Evolutionary conservation across 2,797 vertebrate genomes (phyloP).

Genomic region (Acanthurus leucopareius): DNA sequence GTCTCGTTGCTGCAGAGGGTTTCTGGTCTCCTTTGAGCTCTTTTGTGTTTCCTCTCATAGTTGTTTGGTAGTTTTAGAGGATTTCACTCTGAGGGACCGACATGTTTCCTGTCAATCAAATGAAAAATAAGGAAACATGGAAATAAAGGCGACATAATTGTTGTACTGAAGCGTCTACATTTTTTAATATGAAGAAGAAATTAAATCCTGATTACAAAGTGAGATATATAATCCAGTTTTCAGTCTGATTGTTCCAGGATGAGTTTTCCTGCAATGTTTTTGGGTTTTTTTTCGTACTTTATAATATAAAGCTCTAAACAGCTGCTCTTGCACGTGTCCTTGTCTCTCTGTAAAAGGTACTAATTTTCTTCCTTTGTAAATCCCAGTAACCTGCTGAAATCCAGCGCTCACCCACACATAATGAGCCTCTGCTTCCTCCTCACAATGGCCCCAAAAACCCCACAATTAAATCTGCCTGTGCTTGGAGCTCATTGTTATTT

Average conservation of each 20-base stretch:
- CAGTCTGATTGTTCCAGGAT: not conserved
- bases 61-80: not conserved
- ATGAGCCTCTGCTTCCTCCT: slow-evolving; percentile 51
- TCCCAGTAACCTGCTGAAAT: slow-evolving; percentile 31
- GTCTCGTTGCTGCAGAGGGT: not conserved
- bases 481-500: slow-evolving; percentile 59
- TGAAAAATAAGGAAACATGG: not conserved
- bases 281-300: not conserved
- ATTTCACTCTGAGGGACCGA: too few species aligned
- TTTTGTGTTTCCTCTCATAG: not conserved
- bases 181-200: not conserved
- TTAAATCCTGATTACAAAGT: not conserved
- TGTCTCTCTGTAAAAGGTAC: slow-evolving; percentile 45
- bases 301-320: not conserved
- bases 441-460: slow-evolving; percentile 48
- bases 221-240: not conserved
- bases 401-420: slow-evolving; percentile 43
- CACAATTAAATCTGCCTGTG: slow-evolving; percentile 67
- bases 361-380: slow-evolving; percentile 44
- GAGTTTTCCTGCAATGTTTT: not conserved
- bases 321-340: slow-evolving; percentile 18
- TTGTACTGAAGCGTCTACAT: too few species aligned
- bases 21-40: not conserved
- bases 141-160: not conserved
- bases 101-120: not conserved